phyloP scores from a whole-genome alignment of 2,797 vertebrate species.

The Coccyzus lansbergi region DNA sequence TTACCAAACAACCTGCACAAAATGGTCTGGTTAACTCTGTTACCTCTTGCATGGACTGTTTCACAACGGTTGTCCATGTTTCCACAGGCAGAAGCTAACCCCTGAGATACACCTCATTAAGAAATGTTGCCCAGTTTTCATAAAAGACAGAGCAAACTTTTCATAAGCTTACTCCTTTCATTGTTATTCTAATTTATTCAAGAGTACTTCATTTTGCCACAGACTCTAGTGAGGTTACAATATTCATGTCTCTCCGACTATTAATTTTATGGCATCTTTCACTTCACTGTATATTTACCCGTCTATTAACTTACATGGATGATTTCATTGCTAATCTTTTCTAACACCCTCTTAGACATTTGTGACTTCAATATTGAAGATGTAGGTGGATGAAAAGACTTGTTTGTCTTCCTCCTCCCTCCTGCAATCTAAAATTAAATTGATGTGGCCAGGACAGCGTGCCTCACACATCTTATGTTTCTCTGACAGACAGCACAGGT shows the following conservation, averaged over 20 bases:
- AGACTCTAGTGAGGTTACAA: slow-evolving; percentile 32
- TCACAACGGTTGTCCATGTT: neutral
- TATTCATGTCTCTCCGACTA: neutral
- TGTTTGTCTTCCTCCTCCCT: slow-evolving; percentile 40
- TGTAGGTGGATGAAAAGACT: slow-evolving; percentile 52
- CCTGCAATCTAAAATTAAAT: slow-evolving; percentile 49
- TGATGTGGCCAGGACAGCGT: slow-evolving; percentile 36
- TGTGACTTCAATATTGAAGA: slow-evolving; percentile 33
- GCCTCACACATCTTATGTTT: slow-evolving; percentile 2
- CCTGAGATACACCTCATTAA: neutral
- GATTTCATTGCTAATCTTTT: slow-evolving; percentile 52
- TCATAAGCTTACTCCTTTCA: neutral
- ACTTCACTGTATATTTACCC: slow-evolving; percentile 4
- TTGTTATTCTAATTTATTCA: slow-evolving; percentile 39
- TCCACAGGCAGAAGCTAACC: neutral
- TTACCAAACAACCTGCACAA: neutral
- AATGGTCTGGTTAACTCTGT: neutral
- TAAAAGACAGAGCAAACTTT: neutral
- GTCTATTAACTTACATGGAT: slow-evolving; percentile 25
- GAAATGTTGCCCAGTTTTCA: neutral
- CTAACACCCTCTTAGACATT: slow-evolving; percentile 28
- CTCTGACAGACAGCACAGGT: slow-evolving; percentile 42
- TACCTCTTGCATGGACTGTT: neutral
- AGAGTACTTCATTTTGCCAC: slow-evolving; percentile 13
- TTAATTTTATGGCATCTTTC: slow-evolving; percentile 51